Conservation (phyloP, 2,113 vertebrate species). For the Hydropotes inermis region DNA sequence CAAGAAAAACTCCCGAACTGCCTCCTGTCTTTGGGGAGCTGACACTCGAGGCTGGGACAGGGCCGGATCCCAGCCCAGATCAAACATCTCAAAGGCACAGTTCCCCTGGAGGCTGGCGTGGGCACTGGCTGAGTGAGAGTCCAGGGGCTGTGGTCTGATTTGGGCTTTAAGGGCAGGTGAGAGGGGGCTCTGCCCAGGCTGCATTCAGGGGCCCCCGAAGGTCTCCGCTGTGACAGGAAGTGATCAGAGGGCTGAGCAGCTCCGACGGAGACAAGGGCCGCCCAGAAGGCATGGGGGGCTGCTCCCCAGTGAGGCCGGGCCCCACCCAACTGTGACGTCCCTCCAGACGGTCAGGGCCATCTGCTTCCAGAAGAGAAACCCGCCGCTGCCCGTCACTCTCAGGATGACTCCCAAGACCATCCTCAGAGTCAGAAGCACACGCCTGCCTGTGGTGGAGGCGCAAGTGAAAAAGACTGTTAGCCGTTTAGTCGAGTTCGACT, state of each 20-base stretch:
- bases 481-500: too few relatives aligned
- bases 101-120: background rate
- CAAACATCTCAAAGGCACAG: background rate
- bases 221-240: background rate
- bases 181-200: background rate
- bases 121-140: background rate
- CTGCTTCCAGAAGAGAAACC: background rate
- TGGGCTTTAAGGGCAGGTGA: background rate
- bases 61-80: background rate
- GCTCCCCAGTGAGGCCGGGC: background rate
- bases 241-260: background rate
- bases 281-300: background rate
- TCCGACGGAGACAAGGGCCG: background rate
- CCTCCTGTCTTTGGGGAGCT: background rate
- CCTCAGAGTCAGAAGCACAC: background rate
- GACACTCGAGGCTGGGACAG: background rate
- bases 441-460: background rate
- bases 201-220: background rate
- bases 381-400: background rate
- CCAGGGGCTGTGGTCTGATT: background rate
- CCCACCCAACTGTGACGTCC: background rate
- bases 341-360: background rate
- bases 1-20: background rate
- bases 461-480: background rate
- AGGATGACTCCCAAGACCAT: background rate